These are phyloP conservation scores for Mylabris sibirica DNA, from an alignment of 2,888 invertebrate species.

Conservation along the genomic window DNA sequence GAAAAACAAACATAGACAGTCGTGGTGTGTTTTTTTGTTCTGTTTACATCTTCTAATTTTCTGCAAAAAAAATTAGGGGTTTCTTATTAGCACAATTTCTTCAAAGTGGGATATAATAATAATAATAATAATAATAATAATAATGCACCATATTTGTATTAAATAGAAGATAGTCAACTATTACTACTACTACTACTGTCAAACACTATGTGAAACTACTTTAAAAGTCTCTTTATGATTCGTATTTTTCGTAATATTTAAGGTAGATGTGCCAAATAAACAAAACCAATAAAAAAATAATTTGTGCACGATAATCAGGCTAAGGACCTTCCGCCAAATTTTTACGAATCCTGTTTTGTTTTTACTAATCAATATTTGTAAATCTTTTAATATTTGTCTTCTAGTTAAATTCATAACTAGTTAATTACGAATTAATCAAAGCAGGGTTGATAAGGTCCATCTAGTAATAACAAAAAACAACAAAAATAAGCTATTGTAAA, in stretches of 20 bases:
- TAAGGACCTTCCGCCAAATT: constrained; percentile 26
- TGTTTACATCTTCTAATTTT: neutral
- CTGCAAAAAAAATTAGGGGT: neutral
- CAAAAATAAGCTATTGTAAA: constrained; percentile 31
- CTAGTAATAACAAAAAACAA: constrained; percentile 18
- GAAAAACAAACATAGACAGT: constrained; percentile 37
- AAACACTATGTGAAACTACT: constrained; percentile 44
- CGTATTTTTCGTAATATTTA: constrained; percentile 36
- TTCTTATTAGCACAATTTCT: neutral
- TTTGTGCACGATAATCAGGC: constrained; percentile 15
- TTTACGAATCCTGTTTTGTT: constrained; percentile 22
- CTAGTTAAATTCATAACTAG: constrained; percentile 11
- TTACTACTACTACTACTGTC: constrained; percentile 19
- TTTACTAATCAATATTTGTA: neutral
- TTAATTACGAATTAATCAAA: constrained; percentile 33
- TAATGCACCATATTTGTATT: neutral
- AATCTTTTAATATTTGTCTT: constrained; percentile 8
- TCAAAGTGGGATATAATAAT: neutral
- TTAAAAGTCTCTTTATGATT: constrained; percentile 42
- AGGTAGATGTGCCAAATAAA: constrained; percentile 32
- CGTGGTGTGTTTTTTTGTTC: constrained; percentile 20
- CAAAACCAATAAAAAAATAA: constrained; percentile 27
- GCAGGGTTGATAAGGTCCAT: constrained; percentile 42
- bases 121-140: neutral
- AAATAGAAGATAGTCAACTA: constrained; percentile 9